These are phyloP conservation scores for Lethrus apterus DNA, from an alignment of 1,140 invertebrate genomes.

Conservation along the genomic window DNA sequence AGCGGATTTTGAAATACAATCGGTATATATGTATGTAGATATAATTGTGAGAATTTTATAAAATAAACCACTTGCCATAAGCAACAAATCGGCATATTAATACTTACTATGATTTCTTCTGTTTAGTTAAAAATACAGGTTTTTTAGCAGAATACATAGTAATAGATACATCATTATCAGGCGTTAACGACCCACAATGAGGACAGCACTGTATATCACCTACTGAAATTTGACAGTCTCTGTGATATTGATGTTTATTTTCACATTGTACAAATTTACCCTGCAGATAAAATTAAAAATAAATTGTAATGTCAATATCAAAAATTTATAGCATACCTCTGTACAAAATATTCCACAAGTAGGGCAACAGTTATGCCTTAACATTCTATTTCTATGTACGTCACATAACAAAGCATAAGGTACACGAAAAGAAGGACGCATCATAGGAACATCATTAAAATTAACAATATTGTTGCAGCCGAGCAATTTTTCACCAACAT, in stretches of 20 bases:
- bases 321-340: slow-evolving; percentile 49
- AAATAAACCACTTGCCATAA: background rate
- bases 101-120: slow-evolving; percentile 22
- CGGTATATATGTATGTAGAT: too few species aligned
- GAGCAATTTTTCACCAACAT: slow-evolving; percentile 30
- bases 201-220: slow-evolving; percentile 48
- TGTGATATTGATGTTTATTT: slow-evolving; percentile 61
- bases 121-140: slow-evolving; percentile 52
- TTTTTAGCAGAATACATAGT: slow-evolving; percentile 50
- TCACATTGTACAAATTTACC: slow-evolving; percentile 62
- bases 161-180: slow-evolving; percentile 50
- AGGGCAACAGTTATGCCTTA: slow-evolving; percentile 81
- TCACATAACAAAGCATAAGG: slow-evolving; percentile 81
- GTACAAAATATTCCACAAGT: slow-evolving; percentile 87
- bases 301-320: slow-evolving; percentile 8
- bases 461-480: slow-evolving; percentile 35
- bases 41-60: too few species aligned
- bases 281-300: slow-evolving; percentile 36
- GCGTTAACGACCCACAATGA: slow-evolving; percentile 56
- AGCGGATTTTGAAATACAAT: too few species aligned
- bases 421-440: slow-evolving; percentile 68
- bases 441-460: slow-evolving; percentile 41
- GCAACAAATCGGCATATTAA: background rate
- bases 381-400: slow-evolving; percentile 67
- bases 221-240: slow-evolving; percentile 52